A percentile compares a stretch with the other conserved stretches of the same genome.
Evolutionary conservation across 2,113 vertebrate genomes (phyloP).

Genomic region (Platichthys stellatus): DNA sequence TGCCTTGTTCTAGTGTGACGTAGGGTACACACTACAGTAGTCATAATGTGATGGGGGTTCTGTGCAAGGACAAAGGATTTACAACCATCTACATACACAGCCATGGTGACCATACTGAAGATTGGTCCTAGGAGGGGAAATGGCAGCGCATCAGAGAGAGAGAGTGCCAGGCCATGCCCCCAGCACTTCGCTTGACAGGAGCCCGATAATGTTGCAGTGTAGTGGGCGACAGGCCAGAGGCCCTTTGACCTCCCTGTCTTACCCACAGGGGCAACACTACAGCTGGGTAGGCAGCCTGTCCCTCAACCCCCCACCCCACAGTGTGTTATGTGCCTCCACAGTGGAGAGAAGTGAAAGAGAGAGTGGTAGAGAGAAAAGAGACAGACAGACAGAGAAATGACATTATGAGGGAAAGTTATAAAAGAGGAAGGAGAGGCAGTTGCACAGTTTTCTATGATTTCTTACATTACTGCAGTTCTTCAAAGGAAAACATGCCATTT

Average conservation of each 20-base stretch:
- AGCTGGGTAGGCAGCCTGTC: constrained; percentile 55
- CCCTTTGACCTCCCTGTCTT: constrained; percentile 68
- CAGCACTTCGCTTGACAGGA: constrained; percentile 28
- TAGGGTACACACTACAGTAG: constrained; percentile 35
- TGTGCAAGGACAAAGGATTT: constrained; percentile 45
- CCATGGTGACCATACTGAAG: constrained; percentile 19
- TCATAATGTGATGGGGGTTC: constrained; percentile 21
- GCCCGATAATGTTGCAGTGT: constrained; percentile 24
- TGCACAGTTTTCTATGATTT: not conserved
- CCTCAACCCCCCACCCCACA: not conserved
- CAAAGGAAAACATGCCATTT: no score
- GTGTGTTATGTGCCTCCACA: constrained; percentile 1
- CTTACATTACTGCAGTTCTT: no score
- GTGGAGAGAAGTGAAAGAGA: constrained; percentile 16
- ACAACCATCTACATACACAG: constrained; percentile 21
- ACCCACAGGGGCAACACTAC: constrained; percentile 59
- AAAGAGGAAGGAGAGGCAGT: not conserved
- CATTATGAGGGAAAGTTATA: not conserved
- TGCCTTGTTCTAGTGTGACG: constrained; percentile 35
- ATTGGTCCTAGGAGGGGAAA: constrained; percentile 21
- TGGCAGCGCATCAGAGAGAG: constrained; percentile 33
- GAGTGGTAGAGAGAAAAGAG: not conserved
- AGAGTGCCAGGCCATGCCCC: constrained; percentile 7
- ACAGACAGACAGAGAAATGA: not conserved
- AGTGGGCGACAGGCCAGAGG: constrained; percentile 49